phyloP scores from a whole-genome alignment of 2,797 vertebrate species.

The Macroramphosus scolopax region DNA sequence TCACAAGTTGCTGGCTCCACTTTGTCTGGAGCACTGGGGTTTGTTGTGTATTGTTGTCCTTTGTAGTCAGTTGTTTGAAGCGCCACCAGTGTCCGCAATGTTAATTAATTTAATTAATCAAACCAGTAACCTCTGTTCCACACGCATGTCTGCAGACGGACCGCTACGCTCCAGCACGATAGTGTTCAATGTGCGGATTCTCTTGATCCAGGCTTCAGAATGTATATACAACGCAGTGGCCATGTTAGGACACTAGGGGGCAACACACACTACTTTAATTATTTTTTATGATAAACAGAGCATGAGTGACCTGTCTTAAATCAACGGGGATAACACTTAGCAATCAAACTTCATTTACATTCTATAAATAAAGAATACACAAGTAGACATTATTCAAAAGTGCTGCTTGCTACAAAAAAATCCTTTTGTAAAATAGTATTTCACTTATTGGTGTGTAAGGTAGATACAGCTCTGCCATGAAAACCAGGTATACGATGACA shows the following conservation, averaged over 20 bases:
- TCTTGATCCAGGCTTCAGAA: neutral
- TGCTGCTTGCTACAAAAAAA: too few species aligned
- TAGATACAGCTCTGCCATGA: too few species aligned
- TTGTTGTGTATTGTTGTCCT: conserved; percentile 54
- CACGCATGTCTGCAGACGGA: conserved; percentile 3
- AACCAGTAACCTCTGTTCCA: conserved; percentile 1
- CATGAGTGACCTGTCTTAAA: too few species aligned
- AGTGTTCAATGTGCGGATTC: conserved; percentile 12
- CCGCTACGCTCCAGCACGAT: neutral
- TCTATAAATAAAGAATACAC: too few species aligned
- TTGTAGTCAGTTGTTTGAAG: conserved; percentile 43
- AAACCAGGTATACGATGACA: too few species aligned
- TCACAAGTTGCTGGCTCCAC: conserved; percentile 77
- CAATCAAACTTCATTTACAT: too few species aligned
- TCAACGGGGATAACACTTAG: too few species aligned
- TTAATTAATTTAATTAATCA: conserved; percentile 31
- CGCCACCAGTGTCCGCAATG: conserved; percentile 12
- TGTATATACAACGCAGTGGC: neutral
- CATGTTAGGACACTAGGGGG: conserved; percentile 38
- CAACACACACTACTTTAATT: neutral
- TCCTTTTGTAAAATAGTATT: too few species aligned
- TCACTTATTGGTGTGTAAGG: too few species aligned
- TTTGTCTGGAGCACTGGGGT: conserved; percentile 72
- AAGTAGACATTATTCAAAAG: too few species aligned
- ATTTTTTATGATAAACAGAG: too few species aligned